These are phyloP conservation scores for Iphiclides podalirius DNA, from an alignment of 2,888 invertebrate genomes.

Conservation along the genomic window DNA sequence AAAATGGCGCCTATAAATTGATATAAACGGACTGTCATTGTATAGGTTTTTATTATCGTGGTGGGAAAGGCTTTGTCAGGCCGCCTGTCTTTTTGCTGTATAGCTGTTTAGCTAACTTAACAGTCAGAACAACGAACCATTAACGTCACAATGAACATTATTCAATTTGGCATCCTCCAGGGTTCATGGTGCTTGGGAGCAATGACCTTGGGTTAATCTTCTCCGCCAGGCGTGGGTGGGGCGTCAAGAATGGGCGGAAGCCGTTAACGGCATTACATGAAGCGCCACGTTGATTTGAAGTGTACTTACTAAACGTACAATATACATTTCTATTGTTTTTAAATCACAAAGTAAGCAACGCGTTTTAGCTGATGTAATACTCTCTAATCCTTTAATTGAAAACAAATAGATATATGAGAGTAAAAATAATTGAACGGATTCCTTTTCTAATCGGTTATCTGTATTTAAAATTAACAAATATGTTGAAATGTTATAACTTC, in stretches of 20 bases:
- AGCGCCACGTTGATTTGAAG: conserved; percentile 6
- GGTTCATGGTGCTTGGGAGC: conserved; percentile 27
- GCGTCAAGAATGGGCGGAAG: conserved; percentile 36
- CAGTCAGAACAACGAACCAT: background rate
- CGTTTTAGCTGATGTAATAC: background rate
- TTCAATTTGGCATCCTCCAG: conserved; percentile 10
- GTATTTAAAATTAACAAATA: too few relatives aligned
- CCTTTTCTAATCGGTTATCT: too few relatives aligned
- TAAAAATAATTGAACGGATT: too few relatives aligned
- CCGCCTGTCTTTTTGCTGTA: background rate
- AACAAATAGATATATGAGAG: too few relatives aligned
- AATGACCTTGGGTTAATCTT: conserved; percentile 44
- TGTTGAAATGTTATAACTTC: too few relatives aligned
- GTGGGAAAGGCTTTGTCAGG: background rate
- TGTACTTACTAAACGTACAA: background rate
- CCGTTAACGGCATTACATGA: too few relatives aligned
- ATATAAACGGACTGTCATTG: too few relatives aligned
- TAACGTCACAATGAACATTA: too few relatives aligned
- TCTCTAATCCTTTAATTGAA: too few relatives aligned
- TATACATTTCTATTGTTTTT: background rate
- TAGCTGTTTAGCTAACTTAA: background rate
- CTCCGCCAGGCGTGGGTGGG: conserved; percentile 34
- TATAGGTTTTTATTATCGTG: background rate
- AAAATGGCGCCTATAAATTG: too few relatives aligned
- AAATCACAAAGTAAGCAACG: background rate